A percentile compares a stretch with the other conserved stretches of the same genome.
Evolutionary conservation across 2,797 vertebrate species (phyloP).

Genomic region (Hybognathus amarus): DNA sequence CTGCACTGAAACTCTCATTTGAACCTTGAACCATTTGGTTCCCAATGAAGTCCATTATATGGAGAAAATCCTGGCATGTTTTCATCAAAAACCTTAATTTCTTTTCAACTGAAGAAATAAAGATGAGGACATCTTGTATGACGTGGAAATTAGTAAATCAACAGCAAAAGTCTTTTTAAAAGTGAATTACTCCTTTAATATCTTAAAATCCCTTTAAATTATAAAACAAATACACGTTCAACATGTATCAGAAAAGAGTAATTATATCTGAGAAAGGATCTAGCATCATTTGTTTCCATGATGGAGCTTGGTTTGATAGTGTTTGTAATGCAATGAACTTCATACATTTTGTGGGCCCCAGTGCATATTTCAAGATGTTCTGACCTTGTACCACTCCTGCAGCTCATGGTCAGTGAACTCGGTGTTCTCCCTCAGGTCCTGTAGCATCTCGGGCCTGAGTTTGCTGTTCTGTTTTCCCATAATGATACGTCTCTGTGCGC

Average conservation of each 20-base stretch:
- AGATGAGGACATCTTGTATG: too few relatives aligned
- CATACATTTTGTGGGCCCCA: background rate
- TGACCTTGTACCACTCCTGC: conserved; percentile 87
- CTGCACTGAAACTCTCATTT: too few relatives aligned
- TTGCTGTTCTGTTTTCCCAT: conserved; percentile 90
- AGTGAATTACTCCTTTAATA: too few relatives aligned
- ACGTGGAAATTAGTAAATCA: too few relatives aligned
- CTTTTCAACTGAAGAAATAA: too few relatives aligned
- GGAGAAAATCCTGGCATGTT: too few relatives aligned
- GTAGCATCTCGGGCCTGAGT: conserved; percentile 84
- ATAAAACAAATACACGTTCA: background rate
- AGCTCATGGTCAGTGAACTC: conserved; percentile 86
- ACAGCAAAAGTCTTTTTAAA: too few relatives aligned
- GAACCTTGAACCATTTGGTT: too few relatives aligned
- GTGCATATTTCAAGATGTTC: background rate
- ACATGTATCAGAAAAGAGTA: background rate
- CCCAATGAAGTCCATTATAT: too few relatives aligned
- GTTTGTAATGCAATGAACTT: background rate
- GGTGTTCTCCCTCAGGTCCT: conserved; percentile 84
- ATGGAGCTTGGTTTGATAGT: background rate
- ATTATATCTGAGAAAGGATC: background rate
- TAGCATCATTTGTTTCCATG: background rate
- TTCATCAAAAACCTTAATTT: too few relatives aligned
- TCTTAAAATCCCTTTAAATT: background rate
- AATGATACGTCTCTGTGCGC: conserved; percentile 65